Conservation (phyloP, 2,888 invertebrate genomes). For the Dolichomitus sp. region DNA sequence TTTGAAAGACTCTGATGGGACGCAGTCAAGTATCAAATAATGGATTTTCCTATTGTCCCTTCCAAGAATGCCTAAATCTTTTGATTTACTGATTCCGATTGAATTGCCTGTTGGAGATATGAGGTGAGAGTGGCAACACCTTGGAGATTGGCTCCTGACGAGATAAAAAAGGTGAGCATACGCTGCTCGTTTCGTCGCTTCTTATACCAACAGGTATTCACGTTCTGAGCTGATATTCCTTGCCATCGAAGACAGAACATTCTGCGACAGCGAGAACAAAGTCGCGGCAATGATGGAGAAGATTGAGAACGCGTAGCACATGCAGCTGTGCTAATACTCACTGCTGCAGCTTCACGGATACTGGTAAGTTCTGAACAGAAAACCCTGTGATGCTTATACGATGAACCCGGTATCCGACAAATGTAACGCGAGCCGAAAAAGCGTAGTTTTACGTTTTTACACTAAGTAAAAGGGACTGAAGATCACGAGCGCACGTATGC, state of each 20-base stretch:
- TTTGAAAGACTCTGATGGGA: background rate
- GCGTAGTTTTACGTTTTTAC: slow-evolving; percentile 76
- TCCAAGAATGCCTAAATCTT: background rate
- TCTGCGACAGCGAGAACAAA: background rate
- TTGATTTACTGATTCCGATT: background rate
- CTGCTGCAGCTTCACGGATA: background rate
- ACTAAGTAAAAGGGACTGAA: slow-evolving; percentile 29
- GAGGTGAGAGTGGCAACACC: background rate
- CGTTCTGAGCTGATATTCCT: background rate
- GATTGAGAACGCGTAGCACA: background rate
- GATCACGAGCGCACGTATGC: slow-evolving; percentile 70
- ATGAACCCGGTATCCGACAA: slow-evolving; percentile 79
- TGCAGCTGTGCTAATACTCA: background rate
- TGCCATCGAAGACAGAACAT: background rate
- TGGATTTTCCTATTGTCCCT: background rate
- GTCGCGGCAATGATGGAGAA: background rate
- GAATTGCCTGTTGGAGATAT: background rate
- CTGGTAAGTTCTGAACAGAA: background rate
- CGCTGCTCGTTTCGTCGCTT: background rate
- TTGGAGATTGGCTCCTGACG: background rate
- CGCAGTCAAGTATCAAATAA: background rate
- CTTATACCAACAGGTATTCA: slow-evolving; percentile 1
- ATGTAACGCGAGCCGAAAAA: slow-evolving; percentile 80
- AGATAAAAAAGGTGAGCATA: background rate
- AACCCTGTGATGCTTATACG: background rate